These are phyloP conservation scores for Cinara cedri DNA, from an alignment of 2,888 invertebrate species.

Conservation along the genomic window DNA sequence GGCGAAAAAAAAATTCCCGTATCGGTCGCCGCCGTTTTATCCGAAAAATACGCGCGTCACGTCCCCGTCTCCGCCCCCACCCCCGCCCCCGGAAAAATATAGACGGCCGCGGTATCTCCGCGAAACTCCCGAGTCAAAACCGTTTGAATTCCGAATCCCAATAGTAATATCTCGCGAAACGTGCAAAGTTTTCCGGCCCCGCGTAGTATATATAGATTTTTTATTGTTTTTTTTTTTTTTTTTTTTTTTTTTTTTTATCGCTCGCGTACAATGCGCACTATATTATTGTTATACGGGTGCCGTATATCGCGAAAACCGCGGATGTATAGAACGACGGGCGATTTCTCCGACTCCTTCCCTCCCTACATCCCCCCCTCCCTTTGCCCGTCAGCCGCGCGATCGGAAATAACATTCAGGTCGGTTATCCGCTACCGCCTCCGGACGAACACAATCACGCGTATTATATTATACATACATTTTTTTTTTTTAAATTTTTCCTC, in stretches of 20 bases:
- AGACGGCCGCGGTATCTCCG: no score
- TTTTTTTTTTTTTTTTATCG: no score
- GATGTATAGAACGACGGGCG: no score
- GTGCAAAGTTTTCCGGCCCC: constrained; percentile 23
- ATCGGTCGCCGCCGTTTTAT: not conserved
- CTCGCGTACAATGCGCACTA: no score
- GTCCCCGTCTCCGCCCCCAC: not conserved
- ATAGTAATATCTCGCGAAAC: not conserved
- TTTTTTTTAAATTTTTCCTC: no score
- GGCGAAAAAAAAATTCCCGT: not conserved
- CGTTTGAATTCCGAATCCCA: constrained; percentile 26
- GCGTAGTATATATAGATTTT: not conserved
- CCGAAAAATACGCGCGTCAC: not conserved
- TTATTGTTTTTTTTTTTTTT: no score
- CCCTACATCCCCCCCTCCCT: not conserved
- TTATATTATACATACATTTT: no score
- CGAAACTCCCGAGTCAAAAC: not conserved
- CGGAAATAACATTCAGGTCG: not conserved
- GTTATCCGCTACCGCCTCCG: constrained; percentile 10
- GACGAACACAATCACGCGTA: constrained; percentile 5
- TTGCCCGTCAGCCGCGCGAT: no score
- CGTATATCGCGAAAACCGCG: no score
- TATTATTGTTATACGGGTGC: no score
- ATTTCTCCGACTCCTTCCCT: no score
- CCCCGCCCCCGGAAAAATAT: not conserved